Evolutionary conservation across 2,797 vertebrate genomes (phyloP), one percentile per base, ranked within the genome.

Genomic region (Astyanax mexicanus): DNA sequence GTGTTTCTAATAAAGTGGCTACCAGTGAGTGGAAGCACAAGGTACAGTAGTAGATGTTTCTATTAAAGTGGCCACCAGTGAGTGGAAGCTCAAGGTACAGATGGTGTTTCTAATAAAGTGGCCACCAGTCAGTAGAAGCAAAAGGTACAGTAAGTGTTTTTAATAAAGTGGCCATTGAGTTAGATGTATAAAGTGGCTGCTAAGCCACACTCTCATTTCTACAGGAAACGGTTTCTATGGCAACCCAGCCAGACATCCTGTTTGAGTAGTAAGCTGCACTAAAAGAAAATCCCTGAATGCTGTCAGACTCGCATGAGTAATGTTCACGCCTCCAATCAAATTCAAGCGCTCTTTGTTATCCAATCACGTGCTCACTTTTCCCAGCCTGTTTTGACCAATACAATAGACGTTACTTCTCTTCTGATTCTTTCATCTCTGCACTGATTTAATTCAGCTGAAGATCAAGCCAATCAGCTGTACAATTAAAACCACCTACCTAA

Each of bases 151-250:
- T 45, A 17, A 42, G 42, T 45, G 42, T 45, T 45, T 45, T 42
- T 15, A 17, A 15, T 45, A 45, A 45, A 45, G 42, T 45, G 42
- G 42, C 42, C 42, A 45, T 42, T 45, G 13, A 15, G n/a, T 12
- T 15, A 42, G 15, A 15, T 45, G 42, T 45, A 45, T 15, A 45
- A 5, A 13, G 42, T 45, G 25, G 10, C 8, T 52, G 19, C 25
- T 9, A 52, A 60, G 69, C 57, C 44, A 44, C 49, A 57, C 12
- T 72, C 60, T 17, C 13, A 77, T 13, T 12, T 57, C 40, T 60
- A 84, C 79, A 88, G 89, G 90, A 93, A 90, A 77, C 81, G 78
- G 86, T 92, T 72, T 76, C 88, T 81, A 88, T 89, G 80, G 86
- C 65, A 82, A 87, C 83, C 11, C 23, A 32, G 67, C 71, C 86